Conservation (phyloP, 2,888 invertebrate genomes). For the Heteromyza rotundicornis region DNA sequence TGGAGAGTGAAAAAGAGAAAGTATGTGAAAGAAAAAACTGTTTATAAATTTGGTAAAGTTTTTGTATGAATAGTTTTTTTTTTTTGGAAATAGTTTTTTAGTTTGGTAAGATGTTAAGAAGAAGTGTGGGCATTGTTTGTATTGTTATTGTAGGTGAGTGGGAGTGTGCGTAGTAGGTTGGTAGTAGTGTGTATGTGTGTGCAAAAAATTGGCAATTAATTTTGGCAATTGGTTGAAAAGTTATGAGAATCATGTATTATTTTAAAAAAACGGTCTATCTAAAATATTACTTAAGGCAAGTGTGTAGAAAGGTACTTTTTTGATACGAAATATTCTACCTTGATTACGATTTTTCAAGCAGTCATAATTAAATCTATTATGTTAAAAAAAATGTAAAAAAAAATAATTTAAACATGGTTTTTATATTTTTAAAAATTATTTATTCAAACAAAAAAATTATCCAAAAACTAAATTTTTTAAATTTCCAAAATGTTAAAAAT, state of each 20-base stretch:
- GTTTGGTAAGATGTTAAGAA: neutral
- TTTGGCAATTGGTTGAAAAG: too few species aligned
- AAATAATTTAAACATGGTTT: neutral
- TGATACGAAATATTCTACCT: too few species aligned
- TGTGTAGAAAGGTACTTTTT: too few species aligned
- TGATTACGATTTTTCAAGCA: too few species aligned
- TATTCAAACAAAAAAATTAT: neutral
- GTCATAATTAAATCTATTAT: too few species aligned
- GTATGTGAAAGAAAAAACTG: constrained; percentile 5
- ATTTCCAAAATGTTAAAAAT: too few species aligned
- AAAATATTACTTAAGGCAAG: too few species aligned
- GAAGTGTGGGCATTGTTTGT: neutral
- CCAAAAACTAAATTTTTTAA: neutral
- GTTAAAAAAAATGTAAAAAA: too few species aligned
- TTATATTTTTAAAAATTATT: neutral
- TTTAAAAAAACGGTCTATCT: too few species aligned
- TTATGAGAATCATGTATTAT: too few species aligned
- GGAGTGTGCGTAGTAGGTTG: neutral
- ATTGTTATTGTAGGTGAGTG: neutral
- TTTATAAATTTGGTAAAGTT: neutral
- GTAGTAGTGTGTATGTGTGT: too few species aligned
- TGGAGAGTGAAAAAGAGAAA: neutral
- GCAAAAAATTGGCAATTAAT: too few species aligned
- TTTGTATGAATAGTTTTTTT: neutral
- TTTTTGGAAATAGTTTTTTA: neutral